Conservation (phyloP, 37 sponge, comb jelly and placozoan species). For the Spongilla lacustris region DNA sequence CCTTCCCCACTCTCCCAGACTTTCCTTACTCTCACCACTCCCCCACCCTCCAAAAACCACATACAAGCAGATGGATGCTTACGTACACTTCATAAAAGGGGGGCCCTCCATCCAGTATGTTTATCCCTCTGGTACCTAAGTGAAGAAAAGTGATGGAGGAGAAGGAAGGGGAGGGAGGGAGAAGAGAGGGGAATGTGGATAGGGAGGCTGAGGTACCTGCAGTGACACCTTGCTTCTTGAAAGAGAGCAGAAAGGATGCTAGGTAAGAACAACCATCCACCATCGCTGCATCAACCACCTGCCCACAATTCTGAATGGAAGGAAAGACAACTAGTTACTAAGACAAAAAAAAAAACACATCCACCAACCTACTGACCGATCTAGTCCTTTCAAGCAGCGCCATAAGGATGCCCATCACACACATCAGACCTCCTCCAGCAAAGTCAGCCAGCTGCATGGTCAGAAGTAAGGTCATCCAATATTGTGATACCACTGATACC, state of each 20-base stretch:
- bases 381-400: slow-evolving; percentile 78
- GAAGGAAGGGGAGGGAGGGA: no score
- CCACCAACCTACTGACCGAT: slow-evolving; percentile 47
- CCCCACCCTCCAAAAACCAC: neutral
- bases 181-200: no score
- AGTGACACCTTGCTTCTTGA: slow-evolving; percentile 61
- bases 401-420: slow-evolving; percentile 91
- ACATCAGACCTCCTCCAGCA: slow-evolving; percentile 94
- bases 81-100: slow-evolving; percentile 91
- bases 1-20: no score
- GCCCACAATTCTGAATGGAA: slow-evolving; percentile 75
- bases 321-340: neutral
- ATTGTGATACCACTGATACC: no score
- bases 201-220: slow-evolving; percentile 24
- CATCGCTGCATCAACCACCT: slow-evolving; percentile 92
- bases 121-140: slow-evolving; percentile 73
- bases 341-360: neutral
- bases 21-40: no score
- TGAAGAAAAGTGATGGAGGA: neutral
- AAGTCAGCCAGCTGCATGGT: slow-evolving; percentile 93
- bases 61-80: no score
- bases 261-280: slow-evolving; percentile 92
- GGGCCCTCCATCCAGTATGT: slow-evolving; percentile 90
- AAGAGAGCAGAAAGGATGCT: slow-evolving; percentile 76
- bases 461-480: no score